Percentiles rank a stretch among this genome's conserved stretches.
Evolutionary conservation across 2,113 vertebrate genomes (phyloP).

Genomic region (Murina feae): DNA sequence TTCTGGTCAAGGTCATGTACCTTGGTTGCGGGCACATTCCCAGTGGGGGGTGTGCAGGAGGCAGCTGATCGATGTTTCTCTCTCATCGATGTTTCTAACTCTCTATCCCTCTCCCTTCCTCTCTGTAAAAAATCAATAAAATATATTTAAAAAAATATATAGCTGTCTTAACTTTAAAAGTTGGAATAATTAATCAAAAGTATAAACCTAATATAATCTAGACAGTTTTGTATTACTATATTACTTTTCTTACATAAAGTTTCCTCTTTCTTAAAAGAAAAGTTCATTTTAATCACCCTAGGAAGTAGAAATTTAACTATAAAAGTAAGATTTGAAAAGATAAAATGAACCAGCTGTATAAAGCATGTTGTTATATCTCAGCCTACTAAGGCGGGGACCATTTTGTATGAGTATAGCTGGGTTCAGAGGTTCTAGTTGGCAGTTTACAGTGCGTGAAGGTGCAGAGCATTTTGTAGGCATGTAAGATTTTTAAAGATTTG

Average conservation of each 20-base stretch:
- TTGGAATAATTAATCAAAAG: background rate
- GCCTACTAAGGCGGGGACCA: background rate
- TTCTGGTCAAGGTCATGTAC: no score
- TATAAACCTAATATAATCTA: background rate
- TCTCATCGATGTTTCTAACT: no score
- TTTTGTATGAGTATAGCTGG: background rate
- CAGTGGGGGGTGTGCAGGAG: no score
- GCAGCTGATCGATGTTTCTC: no score
- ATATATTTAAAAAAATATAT: no score
- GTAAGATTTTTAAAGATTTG: background rate
- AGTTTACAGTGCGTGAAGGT: background rate
- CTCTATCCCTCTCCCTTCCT: no score
- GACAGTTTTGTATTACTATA: background rate
- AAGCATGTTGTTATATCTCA: background rate
- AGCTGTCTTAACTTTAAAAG: constrained; percentile 8
- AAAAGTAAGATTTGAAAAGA: background rate
- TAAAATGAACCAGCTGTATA: background rate
- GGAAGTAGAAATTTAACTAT: background rate
- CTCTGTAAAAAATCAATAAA: no score
- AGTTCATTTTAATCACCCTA: background rate
- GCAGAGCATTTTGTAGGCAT: background rate
- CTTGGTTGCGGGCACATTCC: no score
- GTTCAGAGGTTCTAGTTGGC: background rate
- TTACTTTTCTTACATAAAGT: background rate
- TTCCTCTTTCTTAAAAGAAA: background rate